Evolutionary conservation across 2,113 vertebrate genomes (phyloP).

Genomic region (Platycercus adscitus): DNA sequence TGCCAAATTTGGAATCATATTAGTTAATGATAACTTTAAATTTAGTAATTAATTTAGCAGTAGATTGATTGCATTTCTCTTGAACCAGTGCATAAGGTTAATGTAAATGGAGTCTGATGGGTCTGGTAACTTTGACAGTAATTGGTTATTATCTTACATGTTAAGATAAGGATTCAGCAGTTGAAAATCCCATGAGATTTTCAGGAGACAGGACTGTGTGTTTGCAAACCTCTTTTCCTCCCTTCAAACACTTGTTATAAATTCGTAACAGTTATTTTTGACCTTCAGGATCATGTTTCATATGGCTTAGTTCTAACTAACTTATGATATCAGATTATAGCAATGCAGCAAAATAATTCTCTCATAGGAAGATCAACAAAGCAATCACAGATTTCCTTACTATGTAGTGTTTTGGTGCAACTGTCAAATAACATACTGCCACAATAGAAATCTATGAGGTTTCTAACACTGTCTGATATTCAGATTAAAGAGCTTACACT

Average conservation of each 20-base stretch:
- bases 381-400: background rate
- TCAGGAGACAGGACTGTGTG: constrained; percentile 41
- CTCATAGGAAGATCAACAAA: background rate
- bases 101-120: constrained; percentile 69
- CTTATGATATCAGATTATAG: background rate
- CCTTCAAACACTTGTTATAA: constrained; percentile 53
- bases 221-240: constrained; percentile 54
- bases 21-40: constrained; percentile 79
- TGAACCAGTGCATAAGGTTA: constrained; percentile 76
- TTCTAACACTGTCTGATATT: background rate
- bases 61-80: constrained; percentile 72
- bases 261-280: constrained; percentile 56
- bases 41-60: constrained; percentile 78
- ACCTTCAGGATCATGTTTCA: constrained; percentile 54
- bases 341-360: background rate
- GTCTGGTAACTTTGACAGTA: constrained; percentile 77
- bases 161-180: constrained; percentile 74
- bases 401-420: background rate
- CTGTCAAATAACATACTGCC: background rate
- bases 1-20: constrained; percentile 70
- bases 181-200: constrained; percentile 50
- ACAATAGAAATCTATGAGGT: background rate
- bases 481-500: background rate
- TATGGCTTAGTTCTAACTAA: background rate
- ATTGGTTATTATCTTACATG: constrained; percentile 75